Evolutionary conservation across 2,888 invertebrate species (phyloP), one percentile per base, ranked within the genome.

Genomic region (Cephus rjabovi): DNA sequence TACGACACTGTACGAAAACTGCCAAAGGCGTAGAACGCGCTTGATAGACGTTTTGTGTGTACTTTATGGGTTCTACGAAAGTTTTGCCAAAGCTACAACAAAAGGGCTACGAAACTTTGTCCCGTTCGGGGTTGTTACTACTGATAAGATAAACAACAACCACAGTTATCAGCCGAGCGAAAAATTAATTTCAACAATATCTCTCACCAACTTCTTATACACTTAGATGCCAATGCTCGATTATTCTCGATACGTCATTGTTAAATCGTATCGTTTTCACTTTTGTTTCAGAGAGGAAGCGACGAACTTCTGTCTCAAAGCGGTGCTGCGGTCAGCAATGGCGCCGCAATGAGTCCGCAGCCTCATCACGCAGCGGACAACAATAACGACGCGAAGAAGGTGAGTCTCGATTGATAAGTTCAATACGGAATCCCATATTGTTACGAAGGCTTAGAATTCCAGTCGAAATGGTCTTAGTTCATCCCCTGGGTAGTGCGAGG

Each of bases 361-460:
- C 92, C 94, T 80, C 91, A 91, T 86, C 95, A 95, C 91, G 96
- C 96, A 91, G 95, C 96, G 85, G 98, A 98, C 93, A 97, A 97
- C 94, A 98, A 97, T 93, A 98, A 98, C 93, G 98, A 98, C 92
- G 97, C 97, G 86, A 98, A 98, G 94, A 98, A 98, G 96, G 98
- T 98, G 93, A 94, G 94, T 86, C 31, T 56, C 56, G 23, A 9
- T 56, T 9, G 0, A 56, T 56, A 56, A 9, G 56, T 56, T 37
- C 6, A 69, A 70, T 30, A 12, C 56, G 56, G 56, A 23, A 56
- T 56, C 9, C 9, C 2, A 23, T 56, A 6, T 40, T 23, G 9
- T 56, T 56, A 23, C 2, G 23, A 23, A 6, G 15, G 9, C 23
- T 12, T 4, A 40, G 15, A 40, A 40, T 6, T 1, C 4, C 15